Evolutionary conservation across 2,888 invertebrate genomes (phyloP), one percentile per base, ranked within the genome.

Genomic region (Microplitis manilae): DNA sequence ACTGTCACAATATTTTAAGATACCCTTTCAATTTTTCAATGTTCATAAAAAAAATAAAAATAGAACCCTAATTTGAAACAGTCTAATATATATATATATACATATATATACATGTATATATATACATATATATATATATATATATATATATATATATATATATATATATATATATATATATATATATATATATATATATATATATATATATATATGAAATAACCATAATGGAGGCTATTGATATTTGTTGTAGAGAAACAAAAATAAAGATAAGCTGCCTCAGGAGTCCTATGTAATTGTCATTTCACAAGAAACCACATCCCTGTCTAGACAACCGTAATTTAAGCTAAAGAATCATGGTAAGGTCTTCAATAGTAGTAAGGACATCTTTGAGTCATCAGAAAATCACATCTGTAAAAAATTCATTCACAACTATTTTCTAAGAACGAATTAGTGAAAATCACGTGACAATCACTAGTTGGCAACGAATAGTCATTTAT

Each of bases 281-380:
- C 67, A 17, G 30, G 65, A 62, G 59, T 79, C 77, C 82, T 81
- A 81, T 80, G 83, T 86, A 87, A 87, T 86, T 85, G 86, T 85
- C 82, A 84, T 85, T 86, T 85, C 80, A 82, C 81, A 81, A 81
- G 79, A 81, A 81, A 81, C 79, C 79, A 82, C 76, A 80, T 78
- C 76, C 76, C 73, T 79, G 87, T 87, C 87, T 87, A 87, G 87
- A 87, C 87, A 75, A 76, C 79, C 77, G 82, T 87, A 87, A 87
- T 87, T 86, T 86, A 80, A 81, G 79, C 80, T 78, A 81, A 82
- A 83, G 81, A 76, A 73, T 70, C 70, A 59, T 74, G 73, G 73
- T 71, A 71, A 65, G 40, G 1, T 13, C 40, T 75, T 41, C 17
- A 50, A 13, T 60, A 75, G 50, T 64, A 60, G 40, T 38, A 68